These are phyloP conservation scores for Neodiprion lecontei DNA, from an alignment of 1,140 invertebrate species.

Conservation along the genomic window DNA sequence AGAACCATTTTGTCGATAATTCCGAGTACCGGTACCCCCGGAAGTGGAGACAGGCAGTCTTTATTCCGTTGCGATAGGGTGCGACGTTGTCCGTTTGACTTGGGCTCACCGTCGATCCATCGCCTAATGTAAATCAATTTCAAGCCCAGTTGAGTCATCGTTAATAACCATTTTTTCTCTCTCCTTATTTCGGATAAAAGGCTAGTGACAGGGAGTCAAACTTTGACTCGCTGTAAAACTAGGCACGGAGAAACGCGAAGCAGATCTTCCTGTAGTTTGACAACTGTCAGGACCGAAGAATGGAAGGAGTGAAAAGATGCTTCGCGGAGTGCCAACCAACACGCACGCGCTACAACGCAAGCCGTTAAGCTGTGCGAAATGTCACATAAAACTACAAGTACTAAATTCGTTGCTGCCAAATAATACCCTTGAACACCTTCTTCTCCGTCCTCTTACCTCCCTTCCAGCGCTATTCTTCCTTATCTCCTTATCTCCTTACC, in stretches of 20 bases:
- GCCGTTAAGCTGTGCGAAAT: neutral
- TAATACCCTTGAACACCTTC: conserved; percentile 26
- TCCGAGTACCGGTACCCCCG: too few relatives aligned
- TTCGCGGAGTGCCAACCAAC: neutral
- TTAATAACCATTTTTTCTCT: conserved; percentile 18
- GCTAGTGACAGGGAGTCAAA: conserved; percentile 59
- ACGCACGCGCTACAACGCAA: neutral
- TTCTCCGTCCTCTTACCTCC: conserved; percentile 9
- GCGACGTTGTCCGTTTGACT: too few relatives aligned
- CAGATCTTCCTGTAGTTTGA: neutral
- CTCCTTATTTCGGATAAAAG: conserved; percentile 32
- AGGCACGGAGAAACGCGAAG: conserved; percentile 24
- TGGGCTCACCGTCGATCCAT: too few relatives aligned
- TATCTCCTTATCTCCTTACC: too few relatives aligned
- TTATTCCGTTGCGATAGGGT: too few relatives aligned
- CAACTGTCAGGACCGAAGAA: neutral
- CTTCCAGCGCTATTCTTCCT: neutral
- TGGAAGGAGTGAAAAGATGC: neutral
- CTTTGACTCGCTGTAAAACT: conserved; percentile 54
- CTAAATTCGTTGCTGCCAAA: conserved; percentile 39
- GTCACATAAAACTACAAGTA: conserved; percentile 15
- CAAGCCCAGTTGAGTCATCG: neutral
- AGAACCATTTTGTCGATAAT: too few relatives aligned
- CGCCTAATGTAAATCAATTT: too few relatives aligned
- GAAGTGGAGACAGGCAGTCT: too few relatives aligned